These are phyloP conservation scores for Elaphurus davidianus DNA, from an alignment of 2,113 vertebrate genomes.

Conservation along the genomic window DNA sequence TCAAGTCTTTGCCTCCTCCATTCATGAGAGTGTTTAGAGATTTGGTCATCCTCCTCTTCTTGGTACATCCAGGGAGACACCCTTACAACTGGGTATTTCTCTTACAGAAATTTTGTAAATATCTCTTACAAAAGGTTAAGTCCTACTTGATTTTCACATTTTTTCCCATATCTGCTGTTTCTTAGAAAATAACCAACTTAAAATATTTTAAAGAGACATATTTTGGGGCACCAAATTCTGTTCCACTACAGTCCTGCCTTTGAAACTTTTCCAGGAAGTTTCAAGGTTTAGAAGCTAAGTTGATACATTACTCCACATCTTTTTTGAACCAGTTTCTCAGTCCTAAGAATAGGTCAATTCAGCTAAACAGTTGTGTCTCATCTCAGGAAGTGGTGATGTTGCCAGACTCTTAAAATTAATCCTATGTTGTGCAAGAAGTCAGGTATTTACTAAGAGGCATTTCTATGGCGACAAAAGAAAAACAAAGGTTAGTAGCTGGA, in stretches of 20 bases:
- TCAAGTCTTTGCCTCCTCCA: neutral
- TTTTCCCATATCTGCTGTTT: neutral
- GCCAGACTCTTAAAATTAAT: neutral
- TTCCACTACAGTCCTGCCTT: neutral
- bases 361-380: neutral
- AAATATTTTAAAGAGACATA: neutral
- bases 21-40: neutral
- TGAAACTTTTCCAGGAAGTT: neutral
- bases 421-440: neutral
- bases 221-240: neutral
- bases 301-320: neutral
- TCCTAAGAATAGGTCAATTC: neutral
- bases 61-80: neutral
- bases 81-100: neutral
- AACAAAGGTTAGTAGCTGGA: neutral
- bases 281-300: neutral
- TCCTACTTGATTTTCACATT: neutral
- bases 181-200: neutral
- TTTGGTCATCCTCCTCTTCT: neutral
- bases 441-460: neutral
- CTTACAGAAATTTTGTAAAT: neutral
- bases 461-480: neutral
- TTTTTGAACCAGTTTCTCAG: neutral
- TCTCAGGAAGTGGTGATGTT: neutral
- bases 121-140: neutral